Evolutionary conservation across 2,113 vertebrate genomes (phyloP), one percentile per base, ranked within the genome.

Genomic region (Limnothrissa miodon): DNA sequence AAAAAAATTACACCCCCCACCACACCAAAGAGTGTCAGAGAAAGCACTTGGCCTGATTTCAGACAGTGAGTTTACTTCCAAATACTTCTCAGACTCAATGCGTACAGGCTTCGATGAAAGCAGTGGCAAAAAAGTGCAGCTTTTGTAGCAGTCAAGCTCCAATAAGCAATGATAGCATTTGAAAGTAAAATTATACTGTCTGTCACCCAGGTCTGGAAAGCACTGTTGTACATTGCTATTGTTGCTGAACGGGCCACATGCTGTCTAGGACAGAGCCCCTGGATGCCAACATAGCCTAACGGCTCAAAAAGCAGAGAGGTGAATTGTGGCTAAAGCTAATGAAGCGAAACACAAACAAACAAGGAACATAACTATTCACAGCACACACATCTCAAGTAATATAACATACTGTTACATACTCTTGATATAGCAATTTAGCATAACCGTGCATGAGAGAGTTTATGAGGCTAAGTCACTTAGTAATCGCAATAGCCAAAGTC

Each of bases 1-100:
- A 93, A 92, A 84, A 91, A 91, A 94, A 92, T 90, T 86, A 90
- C 84, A 92, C 89, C 92, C 93, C 91, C 87, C 91, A 90, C 93
- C 80, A 91, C 92, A 94, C 93, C 93, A 88, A 89, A 74, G 90
- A 90, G 92, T 89, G 90, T 86, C 89, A 93, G 92, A 90, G 91
- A 86, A 90, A 90, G 66, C 66, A 74, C 25, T 11, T 17, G 66
- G 33, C 66, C 29, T 74, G 66, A 21, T 74, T 36, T 74, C 66
- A 74, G 66, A 74, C 66, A 56, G 17, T 10, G 4, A 23, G 17
- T 23, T 56, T 23, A 56, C 53, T 56, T 56, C 53, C 53, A 56
- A 56, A 56, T 56, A 56, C 53, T 42, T 42, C 42, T 42, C 10
- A 81, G 25, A 81, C 83, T 84, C 78, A 74, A 80, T 79, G 91